Evolutionary conservation across 1,140 invertebrate genomes (phyloP).

Genomic region (Pseudobourletiella spinata): DNA sequence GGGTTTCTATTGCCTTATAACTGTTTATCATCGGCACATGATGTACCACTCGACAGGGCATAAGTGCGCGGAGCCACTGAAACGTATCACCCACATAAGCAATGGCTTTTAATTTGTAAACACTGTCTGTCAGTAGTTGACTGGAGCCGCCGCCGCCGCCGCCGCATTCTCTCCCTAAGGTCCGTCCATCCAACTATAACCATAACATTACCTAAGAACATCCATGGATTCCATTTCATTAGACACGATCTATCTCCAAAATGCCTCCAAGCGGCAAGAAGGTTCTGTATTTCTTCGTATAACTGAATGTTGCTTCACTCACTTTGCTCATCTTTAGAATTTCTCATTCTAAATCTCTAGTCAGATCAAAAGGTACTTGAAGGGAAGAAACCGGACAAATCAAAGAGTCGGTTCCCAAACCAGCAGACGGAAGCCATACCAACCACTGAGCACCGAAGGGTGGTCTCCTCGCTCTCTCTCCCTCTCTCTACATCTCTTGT

Average conservation of each 20-base stretch:
- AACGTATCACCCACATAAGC: no score
- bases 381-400: slow-evolving; percentile 14
- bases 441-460: slow-evolving; percentile 19
- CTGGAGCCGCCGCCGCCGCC: neutral
- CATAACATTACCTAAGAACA: neutral
- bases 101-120: neutral
- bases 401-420: slow-evolving; percentile 8
- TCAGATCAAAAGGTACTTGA: neutral
- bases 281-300: neutral
- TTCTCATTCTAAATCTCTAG: neutral
- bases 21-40: neutral
- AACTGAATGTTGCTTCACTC: neutral
- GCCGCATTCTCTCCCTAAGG: no score
- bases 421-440: slow-evolving; percentile 17
- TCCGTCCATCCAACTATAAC: neutral
- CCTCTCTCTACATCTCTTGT: neutral
- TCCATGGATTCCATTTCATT: slow-evolving; percentile 2
- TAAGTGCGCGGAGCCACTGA: neutral
- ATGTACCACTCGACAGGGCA: neutral
- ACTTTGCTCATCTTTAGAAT: neutral
- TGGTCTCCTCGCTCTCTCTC: slow-evolving; percentile 10
- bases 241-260: neutral
- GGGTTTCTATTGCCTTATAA: neutral
- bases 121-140: neutral
- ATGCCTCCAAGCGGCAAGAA: neutral